Conservation (phyloP, 2,113 vertebrate species). For the Coracopsis vasa region DNA sequence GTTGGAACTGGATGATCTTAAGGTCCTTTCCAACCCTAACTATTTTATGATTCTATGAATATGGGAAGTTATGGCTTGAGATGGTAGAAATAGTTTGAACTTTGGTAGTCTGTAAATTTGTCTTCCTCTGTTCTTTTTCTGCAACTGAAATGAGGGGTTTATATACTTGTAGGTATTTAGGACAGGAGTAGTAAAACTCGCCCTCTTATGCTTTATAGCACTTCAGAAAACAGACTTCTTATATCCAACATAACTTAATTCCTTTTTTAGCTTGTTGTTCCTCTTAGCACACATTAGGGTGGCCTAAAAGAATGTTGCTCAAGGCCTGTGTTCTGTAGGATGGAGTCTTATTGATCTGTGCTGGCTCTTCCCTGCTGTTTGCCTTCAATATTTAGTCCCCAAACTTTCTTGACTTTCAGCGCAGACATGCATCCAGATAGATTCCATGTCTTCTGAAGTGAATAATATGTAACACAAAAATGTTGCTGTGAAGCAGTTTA, state of each 20-base stretch:
- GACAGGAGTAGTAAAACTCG: neutral
- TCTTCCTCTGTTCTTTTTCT: neutral
- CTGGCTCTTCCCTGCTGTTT: neutral
- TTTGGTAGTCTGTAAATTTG: neutral
- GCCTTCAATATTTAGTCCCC: neutral
- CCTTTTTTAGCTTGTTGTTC: neutral
- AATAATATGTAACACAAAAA: neutral
- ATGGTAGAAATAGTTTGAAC: neutral
- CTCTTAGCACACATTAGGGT: neutral
- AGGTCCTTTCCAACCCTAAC: too few relatives aligned
- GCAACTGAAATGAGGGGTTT: neutral
- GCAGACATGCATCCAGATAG: neutral
- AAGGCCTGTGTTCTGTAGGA: neutral
- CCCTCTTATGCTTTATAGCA: neutral
- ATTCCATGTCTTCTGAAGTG: constrained; percentile 16
- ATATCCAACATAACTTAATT: neutral
- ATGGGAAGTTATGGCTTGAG: neutral
- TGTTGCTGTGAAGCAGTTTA: neutral
- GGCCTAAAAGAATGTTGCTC: neutral
- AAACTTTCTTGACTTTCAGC: neutral
- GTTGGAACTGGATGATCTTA: neutral
- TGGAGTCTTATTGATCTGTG: neutral
- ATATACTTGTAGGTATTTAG: neutral
- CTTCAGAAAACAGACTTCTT: neutral
- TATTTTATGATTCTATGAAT: neutral